A percentile compares a stretch with the other conserved stretches of the same genome.
phyloP scores from a whole-genome alignment of 92 coral and sea anemone genomes.

The Palythoa caribaeorum region DNA sequence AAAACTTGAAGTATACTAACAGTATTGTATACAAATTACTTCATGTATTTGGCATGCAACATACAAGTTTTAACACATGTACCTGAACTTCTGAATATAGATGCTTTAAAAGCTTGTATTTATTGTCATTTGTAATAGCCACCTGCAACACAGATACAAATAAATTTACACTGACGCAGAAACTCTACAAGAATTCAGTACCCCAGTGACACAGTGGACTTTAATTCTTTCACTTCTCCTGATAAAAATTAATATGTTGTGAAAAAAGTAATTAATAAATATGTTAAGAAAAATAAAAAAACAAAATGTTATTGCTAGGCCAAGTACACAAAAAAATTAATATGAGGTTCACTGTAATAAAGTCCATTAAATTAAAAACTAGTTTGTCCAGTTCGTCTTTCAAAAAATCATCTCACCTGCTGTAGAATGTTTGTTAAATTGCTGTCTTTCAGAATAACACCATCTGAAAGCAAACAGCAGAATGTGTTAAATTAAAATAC shows the following conservation, averaged over 20 bases:
- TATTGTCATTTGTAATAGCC: slow-evolving; percentile 89
- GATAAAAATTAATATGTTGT: too few species aligned
- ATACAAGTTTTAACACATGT: not conserved
- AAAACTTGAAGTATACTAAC: too few species aligned
- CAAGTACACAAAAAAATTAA: too few species aligned
- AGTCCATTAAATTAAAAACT: not conserved
- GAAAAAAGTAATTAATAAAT: too few species aligned
- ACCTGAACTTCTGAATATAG: slow-evolving; percentile 95
- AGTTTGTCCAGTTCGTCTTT: not conserved
- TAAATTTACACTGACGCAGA: not conserved
- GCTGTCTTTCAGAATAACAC: slow-evolving; percentile 84
- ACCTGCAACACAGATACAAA: slow-evolving; percentile 67
- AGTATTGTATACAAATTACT: too few species aligned
- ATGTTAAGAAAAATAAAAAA: too few species aligned
- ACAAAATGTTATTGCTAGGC: too few species aligned
- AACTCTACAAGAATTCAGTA: too few species aligned
- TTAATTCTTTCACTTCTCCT: not conserved
- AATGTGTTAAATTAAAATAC: not conserved
- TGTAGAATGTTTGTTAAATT: slow-evolving; percentile 89
- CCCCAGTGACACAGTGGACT: not conserved
- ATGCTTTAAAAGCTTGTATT: slow-evolving; percentile 85
- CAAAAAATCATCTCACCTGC: slow-evolving; percentile 69
- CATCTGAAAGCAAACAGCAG: slow-evolving; percentile 70
- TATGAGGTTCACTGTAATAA: too few species aligned
- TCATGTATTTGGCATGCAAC: not conserved